A percentile compares a stretch with the other conserved stretches of the same genome.
Conservation (phyloP, 2,113 vertebrate genomes). For the Thomomys bottae region DNA sequence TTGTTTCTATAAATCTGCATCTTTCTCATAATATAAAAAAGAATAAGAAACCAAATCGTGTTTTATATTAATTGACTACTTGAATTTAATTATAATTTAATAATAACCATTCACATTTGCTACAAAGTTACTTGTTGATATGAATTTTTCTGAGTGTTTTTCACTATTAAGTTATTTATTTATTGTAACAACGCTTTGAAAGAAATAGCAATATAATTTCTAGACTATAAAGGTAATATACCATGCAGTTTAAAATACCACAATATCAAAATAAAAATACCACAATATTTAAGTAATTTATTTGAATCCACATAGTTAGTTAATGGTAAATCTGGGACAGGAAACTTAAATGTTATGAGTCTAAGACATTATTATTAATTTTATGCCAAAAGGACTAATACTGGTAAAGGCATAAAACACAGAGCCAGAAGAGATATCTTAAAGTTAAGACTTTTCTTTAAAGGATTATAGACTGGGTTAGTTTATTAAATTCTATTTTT, state of each 20-base stretch:
- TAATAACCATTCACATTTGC: not conserved
- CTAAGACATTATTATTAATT: not conserved
- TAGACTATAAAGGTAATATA: not conserved
- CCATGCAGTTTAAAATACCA: too few species aligned
- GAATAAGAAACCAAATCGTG: not conserved
- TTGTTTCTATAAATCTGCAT: not conserved
- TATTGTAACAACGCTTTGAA: not conserved
- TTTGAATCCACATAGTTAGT: not conserved
- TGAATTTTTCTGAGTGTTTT: not conserved
- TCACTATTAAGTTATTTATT: not conserved
- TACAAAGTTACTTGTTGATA: not conserved
- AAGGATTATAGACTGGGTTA: not conserved
- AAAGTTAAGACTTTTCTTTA: not conserved
- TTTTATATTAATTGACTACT: not conserved
- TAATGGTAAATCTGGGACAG: not conserved
- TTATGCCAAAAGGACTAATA: not conserved
- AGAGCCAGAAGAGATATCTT: not conserved
- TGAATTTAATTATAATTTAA: not conserved
- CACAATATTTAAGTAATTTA: not conserved
- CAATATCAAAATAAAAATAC: too few species aligned
- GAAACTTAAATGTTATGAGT: not conserved
- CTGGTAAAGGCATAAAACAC: not conserved
- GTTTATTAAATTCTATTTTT: not conserved
- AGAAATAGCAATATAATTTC: not conserved
- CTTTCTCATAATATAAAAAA: not conserved